Base-by-base conservation (phyloP, 2,797 vertebrate species). In the Pterois miles region DNA sequence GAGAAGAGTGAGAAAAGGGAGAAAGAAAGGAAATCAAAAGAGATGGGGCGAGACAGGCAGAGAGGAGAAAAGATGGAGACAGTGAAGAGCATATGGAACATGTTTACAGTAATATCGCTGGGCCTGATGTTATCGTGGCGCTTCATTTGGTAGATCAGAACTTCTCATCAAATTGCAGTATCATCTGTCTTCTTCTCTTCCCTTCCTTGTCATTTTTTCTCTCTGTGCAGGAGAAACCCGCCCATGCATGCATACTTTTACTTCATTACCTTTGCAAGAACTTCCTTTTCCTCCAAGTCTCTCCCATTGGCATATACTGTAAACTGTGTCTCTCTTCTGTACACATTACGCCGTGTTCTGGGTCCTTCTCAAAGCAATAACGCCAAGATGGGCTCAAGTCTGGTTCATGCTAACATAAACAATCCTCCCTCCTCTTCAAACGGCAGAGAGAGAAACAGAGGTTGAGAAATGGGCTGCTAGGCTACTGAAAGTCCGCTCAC, bases 21-120 rank as follows among this genome's bases (percentile, higher is more conserved):
- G 60, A 56, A 84, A 74, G 60, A 74, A 53, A 77, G 76, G 80
- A 86, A 88, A 74, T 83, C 74, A 78, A 65, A 82, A 65, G 74
- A 76, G 80, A 90, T 85, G 52, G 33, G 40, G 48, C 33, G 34
- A 85, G 80, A 82, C 84, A 64, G 53, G 75, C 76, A 11, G 76
- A 72, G 46, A 54, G 52, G 53, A 43, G 73, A 57, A 56, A 33
- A 57, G 48, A 53, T 76, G 59, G 78, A 83, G 83, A 81, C 60
- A 73, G 46, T 64, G 43, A 33, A 33, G 59, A 76, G 63, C 93
- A 94, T 92, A 90, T 94, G 94, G 91, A 92, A 94, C 52, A 88
- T 92, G 86, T 95, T 94, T 94, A 84, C 75, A 88, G 80, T 69
- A 82, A 75, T 85, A 88, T 83, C 25, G 12, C 27, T 43, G 79